phyloP scores from a whole-genome alignment of 2,797 vertebrate species.

The Siniperca scherzeri region DNA sequence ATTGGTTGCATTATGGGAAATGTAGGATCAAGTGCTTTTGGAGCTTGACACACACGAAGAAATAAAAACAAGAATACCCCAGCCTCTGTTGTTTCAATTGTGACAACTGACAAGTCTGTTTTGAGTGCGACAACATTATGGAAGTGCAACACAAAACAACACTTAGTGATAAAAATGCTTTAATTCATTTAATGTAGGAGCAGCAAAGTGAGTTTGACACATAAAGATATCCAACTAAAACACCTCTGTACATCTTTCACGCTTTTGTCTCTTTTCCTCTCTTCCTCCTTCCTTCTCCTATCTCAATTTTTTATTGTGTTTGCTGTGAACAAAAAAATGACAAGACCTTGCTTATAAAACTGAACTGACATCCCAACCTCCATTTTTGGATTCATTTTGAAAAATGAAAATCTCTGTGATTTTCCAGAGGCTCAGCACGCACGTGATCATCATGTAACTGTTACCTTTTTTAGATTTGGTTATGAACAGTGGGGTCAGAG shows the following conservation, averaged over 20 bases:
- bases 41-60: neutral
- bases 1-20: neutral
- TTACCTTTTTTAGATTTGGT: neutral
- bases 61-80: neutral
- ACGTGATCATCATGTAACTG: neutral
- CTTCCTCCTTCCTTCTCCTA: neutral
- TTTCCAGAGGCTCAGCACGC: neutral
- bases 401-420: neutral
- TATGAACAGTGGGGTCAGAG: neutral
- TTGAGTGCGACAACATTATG: neutral
- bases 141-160: neutral
- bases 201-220: neutral
- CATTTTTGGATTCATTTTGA: neutral
- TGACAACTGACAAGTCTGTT: neutral
- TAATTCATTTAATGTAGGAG: neutral
- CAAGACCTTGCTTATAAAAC: conserved; percentile 12
- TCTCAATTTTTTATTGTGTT: neutral
- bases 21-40: neutral
- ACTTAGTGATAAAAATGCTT: neutral
- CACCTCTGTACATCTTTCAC: neutral
- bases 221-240: neutral
- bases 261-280: neutral
- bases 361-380: neutral
- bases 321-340: conserved; percentile 8
- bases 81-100: neutral